These are phyloP conservation scores for Margaritifera margaritifera DNA, from an alignment of 2,888 invertebrate genomes.

Conservation along the genomic window DNA sequence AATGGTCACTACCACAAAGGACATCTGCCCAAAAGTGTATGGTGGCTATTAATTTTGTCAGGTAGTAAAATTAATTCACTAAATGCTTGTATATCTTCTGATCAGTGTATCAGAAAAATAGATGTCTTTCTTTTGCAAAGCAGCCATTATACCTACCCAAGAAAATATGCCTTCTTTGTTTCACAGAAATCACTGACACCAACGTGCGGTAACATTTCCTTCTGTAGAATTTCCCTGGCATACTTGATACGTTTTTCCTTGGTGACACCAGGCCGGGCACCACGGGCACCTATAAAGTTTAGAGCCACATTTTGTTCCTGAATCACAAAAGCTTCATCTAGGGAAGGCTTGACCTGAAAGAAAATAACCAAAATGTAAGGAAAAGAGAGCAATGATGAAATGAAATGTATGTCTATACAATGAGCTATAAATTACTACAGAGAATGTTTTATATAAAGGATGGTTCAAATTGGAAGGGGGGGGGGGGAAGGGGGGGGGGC, in stretches of 20 bases:
- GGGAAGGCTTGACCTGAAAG: constrained; percentile 88
- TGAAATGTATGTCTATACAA: no score
- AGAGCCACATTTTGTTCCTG: constrained; percentile 99
- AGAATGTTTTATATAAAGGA: no score
- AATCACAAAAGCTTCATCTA: constrained; percentile 99
- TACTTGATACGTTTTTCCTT: constrained; percentile 99
- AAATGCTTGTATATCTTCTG: not conserved
- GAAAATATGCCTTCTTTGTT: constrained; percentile 98
- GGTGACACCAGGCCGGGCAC: constrained; percentile 97
- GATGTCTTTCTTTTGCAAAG: not conserved
- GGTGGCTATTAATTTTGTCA: no score
- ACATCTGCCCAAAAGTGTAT: no score
- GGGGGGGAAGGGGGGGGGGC: no score
- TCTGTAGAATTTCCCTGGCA: constrained; percentile 98
- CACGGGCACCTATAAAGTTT: constrained; percentile 98
- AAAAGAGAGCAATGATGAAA: not conserved
- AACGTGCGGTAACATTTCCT: constrained; percentile 99
- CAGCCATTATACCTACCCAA: constrained; percentile 78
- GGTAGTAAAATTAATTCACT: no score
- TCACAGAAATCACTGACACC: constrained; percentile 99
- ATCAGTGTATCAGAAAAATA: not conserved
- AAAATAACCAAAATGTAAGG: not conserved
- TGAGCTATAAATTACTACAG: no score
- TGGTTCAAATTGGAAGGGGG: no score
- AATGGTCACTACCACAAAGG: no score